Evolutionary conservation across 2,888 invertebrate species (phyloP), one percentile per base, ranked within the genome.

Genomic region (Zonitis immaculata): DNA sequence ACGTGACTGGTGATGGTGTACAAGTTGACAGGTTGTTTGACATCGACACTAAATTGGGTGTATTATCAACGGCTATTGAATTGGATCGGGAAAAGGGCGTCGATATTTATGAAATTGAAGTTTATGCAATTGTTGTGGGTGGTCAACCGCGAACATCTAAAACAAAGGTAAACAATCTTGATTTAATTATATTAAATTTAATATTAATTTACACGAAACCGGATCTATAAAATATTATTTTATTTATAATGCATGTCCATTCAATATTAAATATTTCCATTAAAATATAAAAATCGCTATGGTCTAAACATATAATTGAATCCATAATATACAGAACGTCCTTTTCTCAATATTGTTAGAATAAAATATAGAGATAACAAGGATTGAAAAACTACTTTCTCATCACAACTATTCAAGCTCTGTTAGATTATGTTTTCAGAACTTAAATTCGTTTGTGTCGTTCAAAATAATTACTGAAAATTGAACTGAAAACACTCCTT

Each of bases 11-110:
- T 72, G 77, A 75, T 61, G 87, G 87, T 57, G 81, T 80, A 63
- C 89, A 90, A 78, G 90, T 91, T 71, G 91, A 93, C 78, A 84
- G 91, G 69, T 80, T 93, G 67, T 97, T 97, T 75, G 91, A 91
- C 71, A 89, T 97, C 69, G 94, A 96, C 77, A 84, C 89, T 18
- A 88, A 89, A 63, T 80, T 90, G 70, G 96, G 96, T 44, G 88
- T 92, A 67, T 78, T 97, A 63, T 90, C 91, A 42, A 93, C 93
- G 12, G 90, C 91, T 12, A 86, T 85, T 42, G 82, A 87, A 58
- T 78, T 93, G 74, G 93, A 94, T 77, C 82, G 92, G 51, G 94
- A 94, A 75, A 82, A 86, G 60, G 92, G 91, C 27, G 83, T 88
- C 54, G 88, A 87, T 69, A 82, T 82, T 64, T 94, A 92, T 77